Base-by-base conservation (phyloP, 1,140 invertebrate genomes). In the Aphaenogaster floridana region DNA sequence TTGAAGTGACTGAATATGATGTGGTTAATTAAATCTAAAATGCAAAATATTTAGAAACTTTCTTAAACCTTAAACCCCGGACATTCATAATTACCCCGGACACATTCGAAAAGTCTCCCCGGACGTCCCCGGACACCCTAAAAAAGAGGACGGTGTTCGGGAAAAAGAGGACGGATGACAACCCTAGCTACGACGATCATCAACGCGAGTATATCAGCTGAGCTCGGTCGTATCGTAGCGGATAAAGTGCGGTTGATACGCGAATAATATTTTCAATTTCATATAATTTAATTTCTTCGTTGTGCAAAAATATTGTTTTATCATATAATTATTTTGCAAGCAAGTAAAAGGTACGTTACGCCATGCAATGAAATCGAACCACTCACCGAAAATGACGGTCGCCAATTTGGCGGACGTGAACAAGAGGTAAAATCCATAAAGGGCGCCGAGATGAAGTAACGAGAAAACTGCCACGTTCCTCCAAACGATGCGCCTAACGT, bases 391-490 rank as follows among this genome's bases (percentile, higher is more conserved):
- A 39, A 97, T 57, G 76, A 96, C 96, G 2, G 99, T 99, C 72
- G 96, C 92, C 94, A 97, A 96, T 96, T 98, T 97, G 36, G 98
- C 98, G 0, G 97, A 97, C 9, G 97, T 97, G 11, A 99, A 94
- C 88, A 97, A 96, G 0, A 99, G 96, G 92, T 98, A 99, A 1
- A 97, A 90, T 42, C 98, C 98, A 93, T 99, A 99, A 1, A 99
- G 34, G 4, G 98, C 98, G 36, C 97, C 97, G 15, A 98, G 42
- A 95, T 99, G 99, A n/a, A 99, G 96, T 87, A 97, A 97, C 8
- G 95, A 92, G 94, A 99, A 99, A 0, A 98, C 94, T 7, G 98
- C 95, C 11, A 99, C 98, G 95, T 99, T 99, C 91, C 97, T 97
- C 99, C 99, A 99, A 0, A 99, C 99, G 42, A 99, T 97, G 91